Conservation (phyloP, 2,888 invertebrate genomes). For the Dichetophora obliterata region DNA sequence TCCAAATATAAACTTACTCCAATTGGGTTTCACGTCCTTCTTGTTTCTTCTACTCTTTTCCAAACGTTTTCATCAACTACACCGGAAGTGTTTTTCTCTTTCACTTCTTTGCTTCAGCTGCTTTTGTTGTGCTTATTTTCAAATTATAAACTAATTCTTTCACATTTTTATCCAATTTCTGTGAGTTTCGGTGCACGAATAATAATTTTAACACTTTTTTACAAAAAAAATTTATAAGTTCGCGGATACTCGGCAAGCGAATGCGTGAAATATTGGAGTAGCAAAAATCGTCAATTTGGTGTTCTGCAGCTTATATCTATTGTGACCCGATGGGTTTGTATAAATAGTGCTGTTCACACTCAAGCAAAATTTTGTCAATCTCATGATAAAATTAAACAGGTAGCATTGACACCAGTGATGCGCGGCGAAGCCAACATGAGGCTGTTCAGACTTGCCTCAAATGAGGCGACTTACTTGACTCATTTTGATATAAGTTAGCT, state of each 20-base stretch:
- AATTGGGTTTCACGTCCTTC: constrained; percentile 8
- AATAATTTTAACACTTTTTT: background rate
- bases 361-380: too few species aligned
- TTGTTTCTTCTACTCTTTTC: background rate
- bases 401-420: too few species aligned
- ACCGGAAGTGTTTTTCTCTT: background rate
- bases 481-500: too few species aligned
- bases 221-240: background rate
- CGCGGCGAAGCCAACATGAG: too few species aligned
- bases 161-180: background rate
- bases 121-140: background rate
- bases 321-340: background rate
- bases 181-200: background rate
- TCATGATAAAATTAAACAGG: too few species aligned
- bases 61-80: background rate
- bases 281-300: background rate
- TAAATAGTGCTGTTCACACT: too few species aligned
- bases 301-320: background rate
- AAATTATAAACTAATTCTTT: background rate
- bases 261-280: background rate
- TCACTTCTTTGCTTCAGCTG: constrained; percentile 9
- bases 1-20: background rate
- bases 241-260: background rate
- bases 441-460: too few species aligned
- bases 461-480: too few species aligned